Percentiles rank a stretch among this genome's conserved stretches.
phyloP scores from a whole-genome alignment of 2,888 invertebrate genomes.

The Gryllus longicercus region DNA sequence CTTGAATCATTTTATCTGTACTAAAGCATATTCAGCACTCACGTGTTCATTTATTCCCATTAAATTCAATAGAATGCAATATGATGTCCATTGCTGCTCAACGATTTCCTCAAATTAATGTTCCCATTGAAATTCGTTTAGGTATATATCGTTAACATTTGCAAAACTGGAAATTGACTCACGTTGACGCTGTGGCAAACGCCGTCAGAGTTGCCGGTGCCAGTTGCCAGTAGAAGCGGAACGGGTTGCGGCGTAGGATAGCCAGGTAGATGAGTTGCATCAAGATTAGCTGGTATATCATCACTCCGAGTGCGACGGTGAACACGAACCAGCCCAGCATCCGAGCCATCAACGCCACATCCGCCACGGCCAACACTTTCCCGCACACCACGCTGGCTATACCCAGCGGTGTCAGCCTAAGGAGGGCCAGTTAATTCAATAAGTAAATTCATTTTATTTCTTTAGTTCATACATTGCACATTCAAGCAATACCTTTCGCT shows the following conservation, averaged over 20 bases:
- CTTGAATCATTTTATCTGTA: no score
- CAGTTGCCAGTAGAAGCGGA: conserved; percentile 78
- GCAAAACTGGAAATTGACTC: conserved; percentile 48
- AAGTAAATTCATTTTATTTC: no score
- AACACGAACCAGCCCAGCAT: conserved; percentile 68
- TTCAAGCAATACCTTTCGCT: no score
- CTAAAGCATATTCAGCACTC: no score
- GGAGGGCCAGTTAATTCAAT: no score
- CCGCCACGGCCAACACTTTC: conserved; percentile 67
- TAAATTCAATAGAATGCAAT: no score
- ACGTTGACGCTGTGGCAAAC: conserved; percentile 89
- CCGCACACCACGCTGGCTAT: conserved; percentile 82
- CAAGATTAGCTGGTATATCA: conserved; percentile 77
- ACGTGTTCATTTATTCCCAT: no score
- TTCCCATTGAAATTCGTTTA: conserved; percentile 4
- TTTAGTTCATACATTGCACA: no score
- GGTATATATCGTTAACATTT: not conserved
- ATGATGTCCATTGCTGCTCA: no score
- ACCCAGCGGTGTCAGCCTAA: conserved; percentile 72
- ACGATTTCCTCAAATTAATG: conserved; percentile 18
- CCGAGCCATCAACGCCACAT: conserved; percentile 64
- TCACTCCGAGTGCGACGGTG: conserved; percentile 76
- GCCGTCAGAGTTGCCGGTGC: conserved; percentile 82
- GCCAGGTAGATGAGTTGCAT: conserved; percentile 81
- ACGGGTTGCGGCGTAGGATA: conserved; percentile 77